These are phyloP conservation scores for Larimichthys polyactis DNA, from an alignment of 2,113 vertebrate genomes.

Conservation along the genomic window DNA sequence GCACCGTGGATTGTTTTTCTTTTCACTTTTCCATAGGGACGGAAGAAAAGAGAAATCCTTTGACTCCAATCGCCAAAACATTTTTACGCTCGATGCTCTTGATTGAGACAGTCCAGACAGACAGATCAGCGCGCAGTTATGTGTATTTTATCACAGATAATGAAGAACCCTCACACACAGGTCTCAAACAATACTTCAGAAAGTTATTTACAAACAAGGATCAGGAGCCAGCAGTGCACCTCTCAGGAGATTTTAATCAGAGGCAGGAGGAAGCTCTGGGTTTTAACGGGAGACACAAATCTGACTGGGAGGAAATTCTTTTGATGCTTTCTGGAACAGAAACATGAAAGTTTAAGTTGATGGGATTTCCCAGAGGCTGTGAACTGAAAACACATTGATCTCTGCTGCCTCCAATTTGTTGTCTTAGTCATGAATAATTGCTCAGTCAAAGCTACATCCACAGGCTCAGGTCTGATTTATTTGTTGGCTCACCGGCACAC, in stretches of 20 bases:
- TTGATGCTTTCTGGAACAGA: not conserved
- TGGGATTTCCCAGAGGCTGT: not conserved
- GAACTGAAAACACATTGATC: not conserved
- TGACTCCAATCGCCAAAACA: slow-evolving; percentile 23
- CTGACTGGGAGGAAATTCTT: slow-evolving; percentile 9
- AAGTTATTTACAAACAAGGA: slow-evolving; percentile 15
- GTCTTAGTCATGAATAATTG: not conserved
- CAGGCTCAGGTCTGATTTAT: not conserved
- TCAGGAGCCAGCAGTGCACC: slow-evolving; percentile 31
- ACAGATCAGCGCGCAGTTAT: not conserved
- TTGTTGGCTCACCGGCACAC: not conserved
- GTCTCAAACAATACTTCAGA: not conserved
- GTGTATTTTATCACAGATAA: not conserved
- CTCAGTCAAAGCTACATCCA: not conserved
- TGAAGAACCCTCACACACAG: not conserved
- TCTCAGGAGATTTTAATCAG: slow-evolving; percentile 53
- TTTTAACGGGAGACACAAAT: not conserved
- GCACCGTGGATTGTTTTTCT: slow-evolving; percentile 28
- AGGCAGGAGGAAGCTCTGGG: slow-evolving; percentile 25
- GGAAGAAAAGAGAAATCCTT: slow-evolving; percentile 24
- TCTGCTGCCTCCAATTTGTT: not conserved
- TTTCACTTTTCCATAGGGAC: slow-evolving; percentile 43
- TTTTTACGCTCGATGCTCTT: slow-evolving; percentile 33
- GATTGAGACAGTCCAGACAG: slow-evolving; percentile 21
- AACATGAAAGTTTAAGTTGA: not conserved